A percentile compares a stretch with the other conserved stretches of the same genome.
These are phyloP conservation scores for Lasioglossum leucozonium DNA, from an alignment of 2,888 invertebrate species.

Conservation along the genomic window DNA sequence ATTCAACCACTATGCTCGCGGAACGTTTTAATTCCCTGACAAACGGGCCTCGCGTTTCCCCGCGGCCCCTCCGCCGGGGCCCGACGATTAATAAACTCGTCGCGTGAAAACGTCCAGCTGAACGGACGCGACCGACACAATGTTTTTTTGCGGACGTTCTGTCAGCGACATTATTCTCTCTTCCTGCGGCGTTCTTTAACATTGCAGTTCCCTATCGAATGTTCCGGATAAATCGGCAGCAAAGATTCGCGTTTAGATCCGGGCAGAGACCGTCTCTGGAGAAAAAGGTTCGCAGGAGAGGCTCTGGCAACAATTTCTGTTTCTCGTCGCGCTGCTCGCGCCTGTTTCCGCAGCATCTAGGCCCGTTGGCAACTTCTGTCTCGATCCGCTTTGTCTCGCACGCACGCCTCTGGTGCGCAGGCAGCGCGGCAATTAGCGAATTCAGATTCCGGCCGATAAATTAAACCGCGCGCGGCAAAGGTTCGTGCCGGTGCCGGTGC, in stretches of 20 bases:
- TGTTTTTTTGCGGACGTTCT: not conserved
- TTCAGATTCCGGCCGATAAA: conserved; percentile 79
- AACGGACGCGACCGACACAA: not conserved
- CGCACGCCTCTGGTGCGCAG: conserved; percentile 67
- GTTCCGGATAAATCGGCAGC: too few relatives aligned
- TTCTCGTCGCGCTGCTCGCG: not conserved
- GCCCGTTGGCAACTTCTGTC: not conserved
- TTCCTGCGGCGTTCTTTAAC: not conserved
- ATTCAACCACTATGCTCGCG: conserved; percentile 48
- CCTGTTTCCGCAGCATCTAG: conserved; percentile 20
- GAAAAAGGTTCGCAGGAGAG: too few relatives aligned
- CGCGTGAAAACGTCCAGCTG: conserved; percentile 39
- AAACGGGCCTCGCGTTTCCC: conserved; percentile 41
- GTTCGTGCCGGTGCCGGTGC: conserved; percentile 22
- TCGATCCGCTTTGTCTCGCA: conserved; percentile 49
- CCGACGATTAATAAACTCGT: conserved; percentile 33
- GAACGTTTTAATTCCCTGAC: conserved; percentile 58
- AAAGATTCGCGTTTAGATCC: too few relatives aligned
- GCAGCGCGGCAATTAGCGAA: conserved; percentile 77
- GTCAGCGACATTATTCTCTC: not conserved
- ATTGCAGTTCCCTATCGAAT: not conserved
- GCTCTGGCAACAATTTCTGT: not conserved
- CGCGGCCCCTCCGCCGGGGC: not conserved
- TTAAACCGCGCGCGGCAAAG: conserved; percentile 46
- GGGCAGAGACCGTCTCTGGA: too few relatives aligned